Percentiles rank a stretch among this genome's conserved stretches.
phyloP scores from a whole-genome alignment of 2,888 invertebrate species.

The Lamellibrachia satsuma region DNA sequence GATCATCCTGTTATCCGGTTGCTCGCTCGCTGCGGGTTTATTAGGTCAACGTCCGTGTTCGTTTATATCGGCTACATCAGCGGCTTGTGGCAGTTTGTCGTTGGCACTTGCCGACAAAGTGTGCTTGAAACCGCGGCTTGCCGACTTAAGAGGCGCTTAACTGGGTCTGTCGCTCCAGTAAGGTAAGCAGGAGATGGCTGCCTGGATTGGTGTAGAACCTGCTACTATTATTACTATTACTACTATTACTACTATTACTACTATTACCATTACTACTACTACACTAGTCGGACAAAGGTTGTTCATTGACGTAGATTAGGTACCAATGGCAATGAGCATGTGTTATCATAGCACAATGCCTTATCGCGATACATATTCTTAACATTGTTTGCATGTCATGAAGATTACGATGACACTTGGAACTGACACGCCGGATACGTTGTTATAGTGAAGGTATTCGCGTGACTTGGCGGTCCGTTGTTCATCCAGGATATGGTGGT shows the following conservation, averaged over 20 bases:
- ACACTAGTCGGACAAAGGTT: too few species aligned
- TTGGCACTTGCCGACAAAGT: background rate
- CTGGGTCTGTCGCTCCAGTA: background rate
- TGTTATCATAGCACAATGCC: background rate
- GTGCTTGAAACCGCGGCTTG: background rate
- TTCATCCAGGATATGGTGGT: too few species aligned
- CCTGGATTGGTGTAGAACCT: background rate
- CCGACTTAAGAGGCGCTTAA: background rate
- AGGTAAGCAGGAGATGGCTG: background rate
- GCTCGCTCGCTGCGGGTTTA: background rate
- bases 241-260: too few species aligned
- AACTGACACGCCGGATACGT: background rate
- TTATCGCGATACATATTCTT: constrained; percentile 6
- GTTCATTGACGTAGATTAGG: background rate
- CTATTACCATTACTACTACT: too few species aligned
- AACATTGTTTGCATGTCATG: background rate
- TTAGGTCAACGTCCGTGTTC: background rate
- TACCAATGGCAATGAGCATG: background rate
- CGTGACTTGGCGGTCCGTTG: background rate
- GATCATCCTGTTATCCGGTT: background rate
- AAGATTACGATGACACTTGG: background rate
- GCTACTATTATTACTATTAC: too few species aligned
- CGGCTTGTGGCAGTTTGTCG: background rate
- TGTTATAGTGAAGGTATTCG: too few species aligned
- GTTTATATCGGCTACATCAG: background rate